Evolutionary conservation across 2,888 invertebrate genomes (phyloP), one percentile per base, ranked within the genome.

Genomic region (Willowsia nigromaculata): DNA sequence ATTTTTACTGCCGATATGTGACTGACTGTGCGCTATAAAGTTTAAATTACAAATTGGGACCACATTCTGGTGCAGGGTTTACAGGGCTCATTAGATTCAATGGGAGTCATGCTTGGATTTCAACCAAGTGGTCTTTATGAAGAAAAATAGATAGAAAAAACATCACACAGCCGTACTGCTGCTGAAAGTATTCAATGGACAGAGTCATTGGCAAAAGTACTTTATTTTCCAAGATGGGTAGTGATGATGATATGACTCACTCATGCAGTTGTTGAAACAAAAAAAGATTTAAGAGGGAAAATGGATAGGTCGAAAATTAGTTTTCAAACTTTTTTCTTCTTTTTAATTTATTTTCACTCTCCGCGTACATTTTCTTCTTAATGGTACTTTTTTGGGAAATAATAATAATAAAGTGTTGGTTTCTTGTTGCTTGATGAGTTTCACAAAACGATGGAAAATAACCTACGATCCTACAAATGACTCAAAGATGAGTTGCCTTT

Each of bases 11-110:
- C n/a, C n/a, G n/a, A n/a, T n/a, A n/a, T n/a, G n/a, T 76, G 74
- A 11, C 18, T 47, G 1, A 13, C 11, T 11, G 22, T 43, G 40
- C 15, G 47, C 47, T 47, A 76, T 50, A 50, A 47, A 50, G 76
- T 76, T 76, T 50, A 33, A 56, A 80, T 56, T 37, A 56, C 83
- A 83, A 65, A 65, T 56, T 65, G 71, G 85, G 80, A 62, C 80
- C 85, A 25, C 85, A 86, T 86, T 86, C 85, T 65, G 22, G 13
- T 33, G 40, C 18, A 43, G 11, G 62, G 76, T 76, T 85, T 86
- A 86, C 47, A 80, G 85, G 62, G 47, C 78, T 80, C 85, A 86
- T 86, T 86, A 86, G 65, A 65, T 37, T 78, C 78, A 85, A 85
- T 76, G 76, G 80, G 76, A 85, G 85, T 76, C 78, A 59, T 47